Conservation (phyloP, 1,140 invertebrate genomes). For the Drosophila eugracilis region DNA sequence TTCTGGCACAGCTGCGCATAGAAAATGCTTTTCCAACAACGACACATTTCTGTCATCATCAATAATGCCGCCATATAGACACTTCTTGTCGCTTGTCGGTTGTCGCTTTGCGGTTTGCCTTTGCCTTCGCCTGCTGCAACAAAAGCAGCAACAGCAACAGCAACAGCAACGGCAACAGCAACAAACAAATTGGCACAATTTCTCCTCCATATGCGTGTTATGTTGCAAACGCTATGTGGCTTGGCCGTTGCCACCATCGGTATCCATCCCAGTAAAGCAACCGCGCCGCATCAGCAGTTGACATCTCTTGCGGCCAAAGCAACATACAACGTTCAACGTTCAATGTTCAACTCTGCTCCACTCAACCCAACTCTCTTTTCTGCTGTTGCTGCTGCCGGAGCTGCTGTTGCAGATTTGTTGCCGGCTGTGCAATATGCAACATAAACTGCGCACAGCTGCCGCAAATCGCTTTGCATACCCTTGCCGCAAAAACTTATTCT, state of each 20-base stretch:
- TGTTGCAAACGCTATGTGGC: constrained; percentile 71
- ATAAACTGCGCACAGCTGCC: constrained; percentile 71
- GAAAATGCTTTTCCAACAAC: constrained; percentile 61
- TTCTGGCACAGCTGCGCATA: constrained; percentile 59
- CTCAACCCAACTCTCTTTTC: too few species aligned
- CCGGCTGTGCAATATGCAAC: constrained; percentile 66
- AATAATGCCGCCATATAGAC: constrained; percentile 76
- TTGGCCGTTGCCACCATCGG: constrained; percentile 20
- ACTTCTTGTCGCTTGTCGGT: constrained; percentile 47
- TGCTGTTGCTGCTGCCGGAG: constrained; percentile 10
- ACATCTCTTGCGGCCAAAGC: constrained; percentile 63
- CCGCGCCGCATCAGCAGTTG: constrained; percentile 59
- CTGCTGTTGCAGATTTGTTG: constrained; percentile 64
- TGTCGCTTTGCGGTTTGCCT: constrained; percentile 52
- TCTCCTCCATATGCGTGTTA: constrained; percentile 72
- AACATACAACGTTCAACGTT: constrained; percentile 39
- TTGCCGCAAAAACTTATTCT: background rate
- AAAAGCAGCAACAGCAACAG: too few species aligned
- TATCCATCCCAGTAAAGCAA: constrained; percentile 21
- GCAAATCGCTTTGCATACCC: constrained; percentile 47
- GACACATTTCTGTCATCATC: constrained; percentile 82
- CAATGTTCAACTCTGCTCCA: constrained; percentile 30
- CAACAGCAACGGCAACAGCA: too few species aligned
- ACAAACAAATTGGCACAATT: constrained; percentile 81
- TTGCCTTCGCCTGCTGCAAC: constrained; percentile 57